Conservation (phyloP, 2,888 invertebrate genomes). For the Acanthococcus lagerstroemiae region DNA sequence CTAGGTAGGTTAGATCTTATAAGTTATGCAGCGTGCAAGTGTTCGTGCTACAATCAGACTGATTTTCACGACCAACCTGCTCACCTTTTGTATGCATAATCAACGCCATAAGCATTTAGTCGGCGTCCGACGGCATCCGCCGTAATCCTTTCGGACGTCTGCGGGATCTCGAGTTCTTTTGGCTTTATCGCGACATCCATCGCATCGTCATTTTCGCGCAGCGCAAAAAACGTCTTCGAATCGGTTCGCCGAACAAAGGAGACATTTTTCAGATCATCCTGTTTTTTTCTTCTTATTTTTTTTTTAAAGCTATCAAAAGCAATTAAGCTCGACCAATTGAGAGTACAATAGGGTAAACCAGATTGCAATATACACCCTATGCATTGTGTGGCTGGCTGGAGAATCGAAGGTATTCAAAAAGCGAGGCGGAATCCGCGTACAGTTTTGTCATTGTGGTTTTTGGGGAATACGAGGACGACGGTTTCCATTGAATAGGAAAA, state of each 20-base stretch:
- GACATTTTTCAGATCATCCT: background rate
- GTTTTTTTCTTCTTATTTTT: background rate
- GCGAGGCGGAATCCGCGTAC: constrained; percentile 18
- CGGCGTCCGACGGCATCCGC: too few species aligned
- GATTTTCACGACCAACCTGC: too few species aligned
- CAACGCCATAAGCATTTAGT: too few species aligned
- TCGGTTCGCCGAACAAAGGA: background rate
- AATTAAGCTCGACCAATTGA: constrained; percentile 30
- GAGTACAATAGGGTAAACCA: constrained; percentile 22
- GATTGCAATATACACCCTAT: constrained; percentile 29
- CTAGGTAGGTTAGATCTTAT: too few species aligned
- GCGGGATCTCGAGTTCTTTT: too few species aligned
- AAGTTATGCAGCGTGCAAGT: too few species aligned
- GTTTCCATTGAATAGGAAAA: background rate
- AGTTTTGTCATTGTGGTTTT: constrained; percentile 27
- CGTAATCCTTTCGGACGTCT: too few species aligned
- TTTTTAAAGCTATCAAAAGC: constrained; percentile 23
- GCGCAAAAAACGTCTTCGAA: too few species aligned
- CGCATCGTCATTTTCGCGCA: too few species aligned
- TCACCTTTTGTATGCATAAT: too few species aligned
- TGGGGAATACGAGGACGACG: background rate
- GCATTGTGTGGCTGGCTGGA: constrained; percentile 9
- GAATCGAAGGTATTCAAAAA: constrained; percentile 11
- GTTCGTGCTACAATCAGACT: too few species aligned
- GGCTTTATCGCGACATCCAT: too few species aligned